Conservation (phyloP, 1,140 invertebrate genomes). For the Sarcophaga peregrina region DNA sequence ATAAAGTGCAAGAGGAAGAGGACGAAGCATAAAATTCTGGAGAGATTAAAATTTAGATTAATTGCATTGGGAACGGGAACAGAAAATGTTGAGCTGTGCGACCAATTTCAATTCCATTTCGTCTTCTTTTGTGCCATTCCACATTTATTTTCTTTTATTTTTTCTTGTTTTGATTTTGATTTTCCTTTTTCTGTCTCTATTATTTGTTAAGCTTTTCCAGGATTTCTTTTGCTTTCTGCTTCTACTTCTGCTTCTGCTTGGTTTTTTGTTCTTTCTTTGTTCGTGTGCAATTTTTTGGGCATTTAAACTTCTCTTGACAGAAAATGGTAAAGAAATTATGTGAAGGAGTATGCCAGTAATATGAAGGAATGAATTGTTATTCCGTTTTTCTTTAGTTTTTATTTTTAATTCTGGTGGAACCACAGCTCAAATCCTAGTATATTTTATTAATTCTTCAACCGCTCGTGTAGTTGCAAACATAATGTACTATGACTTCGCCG, state of each 20-base stretch:
- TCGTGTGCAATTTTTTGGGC: neutral
- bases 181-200: neutral
- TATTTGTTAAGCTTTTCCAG: neutral
- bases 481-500: no score
- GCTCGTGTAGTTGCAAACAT: no score
- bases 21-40: neutral
- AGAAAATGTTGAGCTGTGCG: neutral
- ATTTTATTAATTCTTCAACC: no score
- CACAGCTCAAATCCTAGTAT: no score
- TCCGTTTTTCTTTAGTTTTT: no score
- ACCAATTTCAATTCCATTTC: no score
- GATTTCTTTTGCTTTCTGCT: neutral
- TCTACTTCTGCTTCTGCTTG: no score
- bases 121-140: no score
- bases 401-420: no score
- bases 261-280: neutral
- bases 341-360: neutral
- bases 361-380: no score
- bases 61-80: conserved; percentile 27
- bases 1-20: neutral
- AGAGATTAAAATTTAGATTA: conserved; percentile 41
- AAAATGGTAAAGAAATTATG: neutral
- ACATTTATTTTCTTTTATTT: neutral
- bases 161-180: conserved; percentile 5
- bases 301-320: neutral